Base-by-base conservation (phyloP, 2,888 invertebrate species). In the Lithophane socia region DNA sequence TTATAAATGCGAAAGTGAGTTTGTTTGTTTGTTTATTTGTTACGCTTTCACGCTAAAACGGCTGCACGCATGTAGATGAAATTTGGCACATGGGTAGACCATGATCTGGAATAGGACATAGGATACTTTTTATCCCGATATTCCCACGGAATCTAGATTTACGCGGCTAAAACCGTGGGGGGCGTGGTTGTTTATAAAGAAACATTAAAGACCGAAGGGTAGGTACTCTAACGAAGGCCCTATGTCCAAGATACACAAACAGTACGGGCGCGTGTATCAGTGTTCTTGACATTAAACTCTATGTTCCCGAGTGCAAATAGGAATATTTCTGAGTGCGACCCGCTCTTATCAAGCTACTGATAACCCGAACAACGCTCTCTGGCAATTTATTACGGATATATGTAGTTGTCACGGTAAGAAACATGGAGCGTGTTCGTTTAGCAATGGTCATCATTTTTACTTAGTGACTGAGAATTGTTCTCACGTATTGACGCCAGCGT, bases 291-390 rank as follows among this genome's bases (percentile, higher is more conserved):
- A 84, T 64, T 68, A 86, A 68, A 29, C 58, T 54, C 60, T 7
- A 29, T 54, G 75, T 66, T 71, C 65, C 71, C 18, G 49, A 87
- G 71, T 77, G 87, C 78, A 70, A 84, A 85, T 85, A 85, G 85
- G 85, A 85, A 85, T 85, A 85, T 85, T 86, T 82, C 87, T 74
- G 79, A 64, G 70, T 63, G 63, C 69, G 76, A 73, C 75, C 73
- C 75, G 24, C 24, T n/a, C 37, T 82, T 86, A 86, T 86, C 86
- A 42, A 42, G 18, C 10, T n/a, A 0, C 21, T 37, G 86, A 86
- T 86, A 86, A 86, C 86, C 87, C 86, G 79, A 58, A 24, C 84
- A 80, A 84, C 61, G 87, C 73, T 75, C 87, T 77, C 72, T 74
- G 71, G 13, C 44, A 47, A 21, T 47, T 56, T 66, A 37, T 72